Evolutionary conservation across 2,797 vertebrate species (phyloP), one percentile per base, ranked within the genome.

Genomic region (Danio aesculapii): DNA sequence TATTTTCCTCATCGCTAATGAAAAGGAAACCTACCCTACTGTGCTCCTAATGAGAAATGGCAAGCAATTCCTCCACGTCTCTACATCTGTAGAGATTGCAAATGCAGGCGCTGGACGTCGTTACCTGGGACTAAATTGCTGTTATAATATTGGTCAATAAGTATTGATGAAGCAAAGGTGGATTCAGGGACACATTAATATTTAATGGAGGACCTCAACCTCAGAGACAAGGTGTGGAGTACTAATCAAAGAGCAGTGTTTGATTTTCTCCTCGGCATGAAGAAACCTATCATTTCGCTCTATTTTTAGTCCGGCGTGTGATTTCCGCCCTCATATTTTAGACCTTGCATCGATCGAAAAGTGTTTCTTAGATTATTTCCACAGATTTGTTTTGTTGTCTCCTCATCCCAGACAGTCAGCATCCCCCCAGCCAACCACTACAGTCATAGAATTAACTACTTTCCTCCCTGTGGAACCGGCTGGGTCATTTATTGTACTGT

Each of bases 1-100:
- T 88, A 87, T 87, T 87, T 87, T 92, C 89, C 91, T 90, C 86
- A 85, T 81, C 79, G 8, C 86, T 93, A 90, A 92, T 92, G 86
- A 87, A 89, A 79, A 88, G 88, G 75, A 89, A 91, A 86, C 86
- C 88, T 86, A 87, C 90, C 90, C 83, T 62, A 84, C 84, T 88
- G 87, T 94, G 76, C 77, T 79, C 84, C 85, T 92, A 92, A 93
- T 92, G 89, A 92, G 88, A 92, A 93, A 92, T 90, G 90, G 88
- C 91, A 91, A 89, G 90, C 88, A 89, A 91, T 91, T 85, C 71
- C 79, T 41, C 67, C 84, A 44, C 83, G 64, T 76, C 19, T 81
- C 71, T 79, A 84, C 61, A 43, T 78, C 61, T 80, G 81, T 49
- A 81, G 87, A 90, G 88, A 93, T 89, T 90, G 90, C 88, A 88